phyloP scores from a whole-genome alignment of 2,888 invertebrate species.

The Acleris sparsana region DNA sequence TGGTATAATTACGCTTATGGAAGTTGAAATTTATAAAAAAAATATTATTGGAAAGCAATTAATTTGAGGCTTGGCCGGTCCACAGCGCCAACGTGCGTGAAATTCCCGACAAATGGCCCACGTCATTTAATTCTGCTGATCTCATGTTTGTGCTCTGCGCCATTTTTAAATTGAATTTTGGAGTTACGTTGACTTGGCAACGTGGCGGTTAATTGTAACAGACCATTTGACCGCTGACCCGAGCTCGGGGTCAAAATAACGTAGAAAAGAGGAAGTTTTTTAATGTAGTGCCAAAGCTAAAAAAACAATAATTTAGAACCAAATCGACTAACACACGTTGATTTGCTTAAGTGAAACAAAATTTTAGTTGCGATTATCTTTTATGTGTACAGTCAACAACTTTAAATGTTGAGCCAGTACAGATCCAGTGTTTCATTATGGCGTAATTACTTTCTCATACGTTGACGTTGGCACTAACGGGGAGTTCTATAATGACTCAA shows the following conservation, averaged over 20 bases:
- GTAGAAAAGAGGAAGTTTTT: too few relatives aligned
- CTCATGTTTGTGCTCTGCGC: slow-evolving; percentile 75
- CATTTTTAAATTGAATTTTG: slow-evolving; percentile 81
- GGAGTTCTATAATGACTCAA: too few relatives aligned
- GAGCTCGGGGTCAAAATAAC: not conserved
- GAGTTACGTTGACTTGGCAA: slow-evolving; percentile 31
- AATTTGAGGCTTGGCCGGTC: slow-evolving; percentile 63
- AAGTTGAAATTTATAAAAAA: slow-evolving; percentile 54
- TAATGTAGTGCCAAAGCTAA: too few relatives aligned
- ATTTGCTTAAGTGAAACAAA: too few relatives aligned
- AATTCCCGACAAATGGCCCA: slow-evolving; percentile 70
- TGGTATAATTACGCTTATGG: slow-evolving; percentile 24
- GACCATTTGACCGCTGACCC: slow-evolving; percentile 14
- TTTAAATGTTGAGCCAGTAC: too few relatives aligned
- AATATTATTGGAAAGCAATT: slow-evolving; percentile 77
- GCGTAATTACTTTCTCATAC: too few relatives aligned
- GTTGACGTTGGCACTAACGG: too few relatives aligned
- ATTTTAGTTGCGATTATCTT: too few relatives aligned
- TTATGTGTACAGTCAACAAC: too few relatives aligned
- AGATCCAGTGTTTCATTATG: too few relatives aligned
- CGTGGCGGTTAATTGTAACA: slow-evolving; percentile 13
- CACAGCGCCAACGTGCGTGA: slow-evolving; percentile 51
- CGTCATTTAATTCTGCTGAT: slow-evolving; percentile 80
- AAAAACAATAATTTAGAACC: too few relatives aligned
- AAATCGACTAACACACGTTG: too few relatives aligned